phyloP scores from a whole-genome alignment of 2,113 vertebrate genomes.

The Tauraco erythrolophus region DNA sequence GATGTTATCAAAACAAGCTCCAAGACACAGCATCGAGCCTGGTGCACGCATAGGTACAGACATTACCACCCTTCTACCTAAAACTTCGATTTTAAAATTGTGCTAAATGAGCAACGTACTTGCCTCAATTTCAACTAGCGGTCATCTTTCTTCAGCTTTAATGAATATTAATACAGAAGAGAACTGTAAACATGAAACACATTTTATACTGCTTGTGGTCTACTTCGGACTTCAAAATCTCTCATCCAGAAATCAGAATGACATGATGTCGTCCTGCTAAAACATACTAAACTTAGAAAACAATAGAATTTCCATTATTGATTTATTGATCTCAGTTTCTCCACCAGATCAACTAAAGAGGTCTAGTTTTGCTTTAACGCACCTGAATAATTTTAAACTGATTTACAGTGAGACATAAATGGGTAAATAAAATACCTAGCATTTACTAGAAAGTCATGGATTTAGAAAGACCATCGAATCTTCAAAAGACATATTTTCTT shows the following conservation, averaged over 20 bases:
- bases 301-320: background rate
- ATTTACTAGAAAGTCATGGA: background rate
- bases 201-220: background rate
- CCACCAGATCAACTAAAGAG: background rate
- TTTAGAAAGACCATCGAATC: background rate
- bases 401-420: background rate
- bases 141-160: background rate
- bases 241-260: background rate
- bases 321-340: background rate
- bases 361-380: background rate
- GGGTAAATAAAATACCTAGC: background rate
- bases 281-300: background rate
- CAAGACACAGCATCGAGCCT: background rate
- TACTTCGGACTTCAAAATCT: background rate
- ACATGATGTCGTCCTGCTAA: background rate
- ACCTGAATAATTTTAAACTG: background rate
- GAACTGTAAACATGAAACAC: background rate
- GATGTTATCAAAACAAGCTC: background rate
- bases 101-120: background rate
- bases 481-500: background rate
- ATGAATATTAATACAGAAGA: background rate
- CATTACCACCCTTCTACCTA: background rate
- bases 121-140: background rate
- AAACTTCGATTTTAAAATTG: background rate
- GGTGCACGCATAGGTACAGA: accelerated